Evolutionary conservation across 2,888 invertebrate genomes (phyloP), one percentile per base, ranked within the genome.

Genomic region (Sinotaia quadrata): DNA sequence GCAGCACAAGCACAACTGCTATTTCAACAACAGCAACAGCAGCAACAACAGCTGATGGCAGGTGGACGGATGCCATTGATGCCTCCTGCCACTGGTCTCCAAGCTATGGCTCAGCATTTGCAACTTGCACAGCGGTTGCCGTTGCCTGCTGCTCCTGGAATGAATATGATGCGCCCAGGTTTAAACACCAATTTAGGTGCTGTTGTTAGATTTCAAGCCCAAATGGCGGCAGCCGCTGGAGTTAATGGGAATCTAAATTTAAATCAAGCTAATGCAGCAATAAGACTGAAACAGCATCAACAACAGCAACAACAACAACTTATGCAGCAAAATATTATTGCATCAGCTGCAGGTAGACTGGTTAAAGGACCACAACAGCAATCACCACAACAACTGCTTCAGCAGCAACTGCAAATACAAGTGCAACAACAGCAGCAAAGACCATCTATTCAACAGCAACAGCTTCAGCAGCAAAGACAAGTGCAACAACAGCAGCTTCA

Each of bases 391-490:
- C 56, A 41, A 21, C 21, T 49, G 27, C 34, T 67, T 10, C 49
- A 33, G 27, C 24, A 60, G 27, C 37, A 37, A 21, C 56, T 21
- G 47, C n/a, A n/a, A n/a, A n/a, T n/a, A n/a, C n/a, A n/a, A n/a
- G n/a, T n/a, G n/a, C n/a, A n/a, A n/a, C 49, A 33, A 15, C 34
- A 7, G 15, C 34, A 54, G 29, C 66, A 41, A 31, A 21, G 29
- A 12, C 21, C 36, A 7, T 36, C 49, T 1, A 12, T 44, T 36
- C 12, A 24, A 18, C 56, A 36, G 21, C 51, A 51, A n/a, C 67
- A 67, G 21, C 67, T 58, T 41, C 56, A 65, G 56, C 65, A 56
- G 29, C 54, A 54, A n/a, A 44, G 49, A 29, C 59, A n/a, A n/a
- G n/a, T 61, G 29, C 52, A 52, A 21, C 59, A 59, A 54, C 54